These are phyloP conservation scores for Columba janthina DNA, from an alignment of 2,113 vertebrate species.

Conservation along the genomic window DNA sequence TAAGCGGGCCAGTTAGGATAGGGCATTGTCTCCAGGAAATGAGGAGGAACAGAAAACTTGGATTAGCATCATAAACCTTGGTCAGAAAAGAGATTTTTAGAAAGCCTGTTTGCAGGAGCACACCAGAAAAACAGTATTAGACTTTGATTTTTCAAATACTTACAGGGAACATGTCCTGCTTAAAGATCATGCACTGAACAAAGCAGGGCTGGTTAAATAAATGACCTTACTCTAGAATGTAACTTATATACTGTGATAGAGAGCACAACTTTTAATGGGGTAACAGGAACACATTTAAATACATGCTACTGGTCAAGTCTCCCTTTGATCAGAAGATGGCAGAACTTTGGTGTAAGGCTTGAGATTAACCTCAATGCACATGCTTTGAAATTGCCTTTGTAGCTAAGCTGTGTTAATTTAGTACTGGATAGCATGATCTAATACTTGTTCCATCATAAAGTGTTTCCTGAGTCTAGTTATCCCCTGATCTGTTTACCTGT, in stretches of 20 bases:
- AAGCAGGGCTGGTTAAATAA: neutral
- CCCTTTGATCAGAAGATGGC: neutral
- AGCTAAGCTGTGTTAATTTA: neutral
- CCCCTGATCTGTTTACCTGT: neutral
- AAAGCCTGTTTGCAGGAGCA: neutral
- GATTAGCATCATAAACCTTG: neutral
- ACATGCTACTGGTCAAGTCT: neutral
- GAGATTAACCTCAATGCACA: fast-evolving
- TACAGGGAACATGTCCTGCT: neutral
- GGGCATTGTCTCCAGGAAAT: neutral
- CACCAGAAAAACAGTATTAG: neutral
- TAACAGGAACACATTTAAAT: neutral
- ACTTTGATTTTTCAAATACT: neutral
- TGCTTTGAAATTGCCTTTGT: neutral
- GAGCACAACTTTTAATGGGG: neutral
- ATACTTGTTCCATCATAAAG: neutral
- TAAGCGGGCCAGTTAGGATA: neutral
- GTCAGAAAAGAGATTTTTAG: neutral
- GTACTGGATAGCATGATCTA: neutral
- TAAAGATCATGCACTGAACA: neutral
- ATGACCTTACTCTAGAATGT: neutral
- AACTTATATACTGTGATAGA: neutral
- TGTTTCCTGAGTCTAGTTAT: neutral
- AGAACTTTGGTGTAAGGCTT: neutral
- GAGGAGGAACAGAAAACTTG: neutral